These are phyloP conservation scores for Myotis vivesi DNA, from an alignment of 2,797 vertebrate species.

Conservation along the genomic window DNA sequence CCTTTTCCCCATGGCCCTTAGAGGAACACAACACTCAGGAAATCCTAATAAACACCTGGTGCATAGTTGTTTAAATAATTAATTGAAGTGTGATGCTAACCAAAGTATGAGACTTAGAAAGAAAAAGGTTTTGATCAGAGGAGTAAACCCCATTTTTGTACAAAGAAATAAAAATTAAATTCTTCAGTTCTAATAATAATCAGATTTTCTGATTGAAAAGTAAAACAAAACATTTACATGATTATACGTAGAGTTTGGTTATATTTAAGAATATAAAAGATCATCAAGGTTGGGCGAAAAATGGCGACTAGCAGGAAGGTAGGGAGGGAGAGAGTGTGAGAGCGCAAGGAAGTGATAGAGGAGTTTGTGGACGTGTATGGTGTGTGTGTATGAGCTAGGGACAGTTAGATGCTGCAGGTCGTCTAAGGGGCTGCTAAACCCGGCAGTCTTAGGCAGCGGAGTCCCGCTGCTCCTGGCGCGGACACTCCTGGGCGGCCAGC, in stretches of 20 bases:
- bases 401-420: too few relatives aligned
- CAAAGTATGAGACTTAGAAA: neutral
- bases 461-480: too few relatives aligned
- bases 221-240: neutral
- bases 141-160: neutral
- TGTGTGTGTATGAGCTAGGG: too few relatives aligned
- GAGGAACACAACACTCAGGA: neutral
- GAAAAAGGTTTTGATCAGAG: neutral
- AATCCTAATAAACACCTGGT: neutral
- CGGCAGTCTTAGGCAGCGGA: too few relatives aligned
- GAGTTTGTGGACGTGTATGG: too few relatives aligned
- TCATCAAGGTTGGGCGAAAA: too few relatives aligned
- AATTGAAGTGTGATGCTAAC: neutral
- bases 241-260: neutral
- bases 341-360: too few relatives aligned
- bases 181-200: slow-evolving; percentile 6
- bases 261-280: neutral
- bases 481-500: too few relatives aligned
- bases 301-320: too few relatives aligned
- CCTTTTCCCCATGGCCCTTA: neutral
- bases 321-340: too few relatives aligned
- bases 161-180: neutral
- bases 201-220: neutral
- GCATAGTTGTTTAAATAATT: neutral
- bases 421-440: too few relatives aligned